phyloP scores from a whole-genome alignment of 1,140 invertebrate genomes.

The Leucophenga varia region DNA sequence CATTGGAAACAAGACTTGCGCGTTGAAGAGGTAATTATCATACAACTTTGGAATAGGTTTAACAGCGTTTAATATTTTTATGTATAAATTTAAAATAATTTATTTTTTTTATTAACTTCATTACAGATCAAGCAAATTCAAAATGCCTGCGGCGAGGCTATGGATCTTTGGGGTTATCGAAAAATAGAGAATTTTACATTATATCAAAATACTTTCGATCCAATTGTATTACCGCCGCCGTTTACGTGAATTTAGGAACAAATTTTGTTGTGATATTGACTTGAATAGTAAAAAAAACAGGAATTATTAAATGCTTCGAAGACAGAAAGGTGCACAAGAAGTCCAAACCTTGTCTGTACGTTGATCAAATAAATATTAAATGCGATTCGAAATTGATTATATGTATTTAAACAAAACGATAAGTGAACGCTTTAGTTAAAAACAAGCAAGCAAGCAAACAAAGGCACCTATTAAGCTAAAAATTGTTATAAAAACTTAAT shows the following conservation, averaged over 20 bases:
- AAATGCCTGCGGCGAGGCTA: constrained; percentile 69
- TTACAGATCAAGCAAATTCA: constrained; percentile 59
- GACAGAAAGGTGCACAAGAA: neutral
- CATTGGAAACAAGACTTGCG: constrained; percentile 79
- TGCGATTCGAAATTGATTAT: constrained; percentile 24
- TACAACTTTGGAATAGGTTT: neutral
- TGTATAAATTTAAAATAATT: neutral
- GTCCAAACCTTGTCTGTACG: too few relatives aligned
- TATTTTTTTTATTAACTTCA: neutral
- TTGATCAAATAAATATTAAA: constrained; percentile 3
- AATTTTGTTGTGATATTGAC: constrained; percentile 54
- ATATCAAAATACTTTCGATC: constrained; percentile 45
- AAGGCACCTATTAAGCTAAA: neutral
- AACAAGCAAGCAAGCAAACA: neutral
- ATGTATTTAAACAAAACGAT: constrained; percentile 16
- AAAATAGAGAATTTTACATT: constrained; percentile 58
- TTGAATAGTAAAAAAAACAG: constrained; percentile 37
- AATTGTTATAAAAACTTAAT: constrained; percentile 16
- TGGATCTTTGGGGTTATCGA: constrained; percentile 80
- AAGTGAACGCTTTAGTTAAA: neutral
- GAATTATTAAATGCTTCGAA: constrained; percentile 6
- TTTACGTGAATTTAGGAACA: constrained; percentile 54
- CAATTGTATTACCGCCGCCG: constrained; percentile 47
- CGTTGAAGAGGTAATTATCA: constrained; percentile 63
- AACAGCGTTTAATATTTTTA: neutral